Evolutionary conservation across 2,888 invertebrate genomes (phyloP), one percentile per base, ranked within the genome.

Genomic region (Disparrhopalites patrizii): DNA sequence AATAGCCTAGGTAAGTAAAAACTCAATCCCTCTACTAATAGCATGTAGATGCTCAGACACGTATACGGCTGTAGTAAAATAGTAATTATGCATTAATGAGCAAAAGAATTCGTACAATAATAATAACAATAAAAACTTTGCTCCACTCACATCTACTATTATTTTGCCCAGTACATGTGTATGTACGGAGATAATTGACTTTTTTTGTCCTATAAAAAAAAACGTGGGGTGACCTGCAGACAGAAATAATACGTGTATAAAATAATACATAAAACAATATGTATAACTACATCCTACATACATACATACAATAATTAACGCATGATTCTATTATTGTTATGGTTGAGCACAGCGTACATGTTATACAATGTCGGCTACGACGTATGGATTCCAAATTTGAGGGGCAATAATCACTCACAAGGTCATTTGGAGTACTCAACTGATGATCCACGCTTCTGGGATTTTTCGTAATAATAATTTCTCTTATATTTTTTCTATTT

Each of bases 381-480:
- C 33, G 55, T 55, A 5, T 55, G 55, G 55, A 31, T 55, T 3
- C 33, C 33, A 1, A 55, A 55, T 28, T 33, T 31, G 33, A 3
- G 55, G 36, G 55, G 55, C 10, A 55, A 55, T 33, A 55, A 2
- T 18, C 36, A 55, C 36, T 55, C 55, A 1, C 31, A 18, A 20
- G 33, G 55, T 4, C 55, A 55, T 18, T 13, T 33, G 15, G 23
- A 31, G n/a, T 33, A 28, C 7, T 18, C 31, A 7, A 3, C 2
- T 2, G 33, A 55, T 18, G 23, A 31, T 13, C 2, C 10, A 2
- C 18, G 8, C 20, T 55, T 33, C 33, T 55, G 55, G 55, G 55
- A 55, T 36, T 55, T 55, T 28, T 18, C 55, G 55, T 55, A 55
- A 55, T 27, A 47, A 47, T 27, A 47, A 47, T 47, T 47, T 47